These are phyloP conservation scores for Kryptopterus vitreolus DNA, from an alignment of 2,797 vertebrate genomes.

Conservation along the genomic window DNA sequence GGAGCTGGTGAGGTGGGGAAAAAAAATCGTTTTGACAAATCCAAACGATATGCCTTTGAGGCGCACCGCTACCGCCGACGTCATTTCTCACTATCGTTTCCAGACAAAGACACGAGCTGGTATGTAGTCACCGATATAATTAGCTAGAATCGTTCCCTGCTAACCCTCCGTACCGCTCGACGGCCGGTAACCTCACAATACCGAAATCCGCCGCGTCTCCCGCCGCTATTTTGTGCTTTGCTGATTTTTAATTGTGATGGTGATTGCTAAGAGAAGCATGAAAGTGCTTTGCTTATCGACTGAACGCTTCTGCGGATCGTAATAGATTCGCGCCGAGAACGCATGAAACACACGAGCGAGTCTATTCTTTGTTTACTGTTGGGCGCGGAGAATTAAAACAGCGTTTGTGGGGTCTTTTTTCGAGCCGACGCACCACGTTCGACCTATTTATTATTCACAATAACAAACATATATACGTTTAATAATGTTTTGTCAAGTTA, in stretches of 20 bases:
- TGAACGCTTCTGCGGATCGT: constrained; percentile 84
- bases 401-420: background rate
- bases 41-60: no score
- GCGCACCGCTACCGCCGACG: background rate
- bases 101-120: constrained; percentile 9
- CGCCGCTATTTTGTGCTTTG: constrained; percentile 91
- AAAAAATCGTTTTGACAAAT: no score
- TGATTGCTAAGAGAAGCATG: constrained; percentile 88
- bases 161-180: constrained; percentile 58
- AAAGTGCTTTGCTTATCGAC: constrained; percentile 90
- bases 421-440: background rate
- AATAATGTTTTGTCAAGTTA: background rate
- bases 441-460: background rate
- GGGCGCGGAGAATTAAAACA: background rate
- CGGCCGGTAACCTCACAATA: constrained; percentile 82
- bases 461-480: background rate
- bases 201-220: constrained; percentile 65
- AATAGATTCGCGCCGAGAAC: constrained; percentile 69
- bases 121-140: constrained; percentile 41
- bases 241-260: constrained; percentile 92
- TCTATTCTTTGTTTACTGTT: background rate
- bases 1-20: no score
- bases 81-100: no score
- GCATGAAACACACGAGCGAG: background rate
- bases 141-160: constrained; percentile 34